Evolutionary conservation across 1,140 invertebrate species (phyloP).

Genomic region (Pachypsylla venusta): DNA sequence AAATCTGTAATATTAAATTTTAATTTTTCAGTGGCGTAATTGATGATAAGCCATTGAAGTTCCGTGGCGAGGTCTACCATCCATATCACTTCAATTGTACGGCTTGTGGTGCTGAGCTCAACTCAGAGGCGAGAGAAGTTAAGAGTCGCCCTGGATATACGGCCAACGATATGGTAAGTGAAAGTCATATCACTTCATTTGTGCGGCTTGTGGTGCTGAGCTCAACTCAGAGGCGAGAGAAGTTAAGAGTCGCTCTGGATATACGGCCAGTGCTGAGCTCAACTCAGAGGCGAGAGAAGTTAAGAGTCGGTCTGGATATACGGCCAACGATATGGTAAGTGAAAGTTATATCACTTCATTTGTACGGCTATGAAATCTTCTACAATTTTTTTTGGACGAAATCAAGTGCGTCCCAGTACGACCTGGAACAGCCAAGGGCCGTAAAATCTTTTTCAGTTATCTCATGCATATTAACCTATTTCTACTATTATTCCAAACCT

Average conservation of each 20-base stretch:
- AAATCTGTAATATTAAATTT: no score
- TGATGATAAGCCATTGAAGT: slow-evolving; percentile 90
- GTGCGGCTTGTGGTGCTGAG: slow-evolving; percentile 74
- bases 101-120: slow-evolving; percentile 68
- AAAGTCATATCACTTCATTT: slow-evolving; percentile 98
- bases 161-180: slow-evolving; percentile 69
- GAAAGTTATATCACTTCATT: no score
- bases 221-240: slow-evolving; percentile 84
- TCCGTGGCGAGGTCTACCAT: slow-evolving; percentile 94
- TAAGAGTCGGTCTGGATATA: slow-evolving; percentile 71
- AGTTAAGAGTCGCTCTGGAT: slow-evolving; percentile 76
- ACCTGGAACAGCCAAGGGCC: no score
- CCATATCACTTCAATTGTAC: slow-evolving; percentile 99
- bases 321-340: slow-evolving; percentile 71
- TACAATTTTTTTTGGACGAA: no score
- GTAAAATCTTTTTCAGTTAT: no score
- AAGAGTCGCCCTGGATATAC: slow-evolving; percentile 76
- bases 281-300: slow-evolving; percentile 89
- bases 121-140: slow-evolving; percentile 86
- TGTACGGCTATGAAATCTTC: neutral
- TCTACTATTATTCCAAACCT: no score
- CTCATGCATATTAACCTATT: no score
- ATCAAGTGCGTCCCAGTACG: no score
- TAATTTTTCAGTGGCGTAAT: slow-evolving; percentile 74
- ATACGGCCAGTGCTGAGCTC: slow-evolving; percentile 71